Conservation (phyloP, 2,113 vertebrate genomes). For the Sylvilagus bachmani region DNA sequence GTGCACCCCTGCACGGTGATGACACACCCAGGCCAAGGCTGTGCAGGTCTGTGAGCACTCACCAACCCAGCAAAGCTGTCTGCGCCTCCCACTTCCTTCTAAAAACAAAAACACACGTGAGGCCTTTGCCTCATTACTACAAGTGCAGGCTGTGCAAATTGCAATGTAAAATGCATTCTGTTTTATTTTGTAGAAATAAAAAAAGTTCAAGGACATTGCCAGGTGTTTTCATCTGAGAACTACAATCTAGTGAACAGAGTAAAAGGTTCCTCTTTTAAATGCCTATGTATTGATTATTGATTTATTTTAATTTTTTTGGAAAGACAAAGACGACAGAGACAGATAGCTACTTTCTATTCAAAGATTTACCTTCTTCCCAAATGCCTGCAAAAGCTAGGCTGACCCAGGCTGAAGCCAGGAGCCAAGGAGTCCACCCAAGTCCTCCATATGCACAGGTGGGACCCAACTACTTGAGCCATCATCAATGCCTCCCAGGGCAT, state of each 20-base stretch:
- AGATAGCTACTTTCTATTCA: too few species aligned
- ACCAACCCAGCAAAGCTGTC: background rate
- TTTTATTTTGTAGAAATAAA: background rate
- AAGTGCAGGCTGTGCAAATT: background rate
- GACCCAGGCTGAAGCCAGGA: too few species aligned
- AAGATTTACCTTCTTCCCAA: too few species aligned
- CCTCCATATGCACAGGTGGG: too few species aligned
- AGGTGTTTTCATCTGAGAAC: background rate
- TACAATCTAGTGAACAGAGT: background rate
- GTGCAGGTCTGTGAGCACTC: background rate
- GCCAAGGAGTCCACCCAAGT: too few species aligned
- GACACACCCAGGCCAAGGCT: background rate
- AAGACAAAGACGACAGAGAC: too few species aligned
- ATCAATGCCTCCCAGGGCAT: too few species aligned
- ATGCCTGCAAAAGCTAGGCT: too few species aligned
- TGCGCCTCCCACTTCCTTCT: background rate
- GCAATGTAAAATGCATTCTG: background rate
- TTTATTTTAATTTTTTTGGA: too few species aligned
- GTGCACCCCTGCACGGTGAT: rapidly evolving
- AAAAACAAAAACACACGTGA: background rate
- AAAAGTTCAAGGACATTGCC: background rate
- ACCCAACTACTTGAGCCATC: too few species aligned
- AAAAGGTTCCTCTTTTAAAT: too few species aligned
- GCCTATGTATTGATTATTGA: too few species aligned
- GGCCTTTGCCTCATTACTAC: background rate